Conservation (phyloP, 2,797 vertebrate genomes). For the Gymnocypris eckloni region DNA sequence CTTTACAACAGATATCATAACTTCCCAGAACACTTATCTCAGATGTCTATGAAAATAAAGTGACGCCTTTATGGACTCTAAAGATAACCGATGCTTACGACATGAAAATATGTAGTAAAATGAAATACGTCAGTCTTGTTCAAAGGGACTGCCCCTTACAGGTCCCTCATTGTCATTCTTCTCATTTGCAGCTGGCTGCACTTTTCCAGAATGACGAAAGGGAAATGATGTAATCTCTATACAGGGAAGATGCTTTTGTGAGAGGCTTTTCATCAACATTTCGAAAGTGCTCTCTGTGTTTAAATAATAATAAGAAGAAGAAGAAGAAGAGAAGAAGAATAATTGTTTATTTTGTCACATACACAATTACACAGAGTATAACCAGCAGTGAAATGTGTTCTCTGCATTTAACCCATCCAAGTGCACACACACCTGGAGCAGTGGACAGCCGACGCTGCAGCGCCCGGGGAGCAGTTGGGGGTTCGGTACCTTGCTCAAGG, state of each 20-base stretch:
- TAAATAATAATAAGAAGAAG: not conserved
- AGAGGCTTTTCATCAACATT: not conserved
- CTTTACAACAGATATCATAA: not conserved
- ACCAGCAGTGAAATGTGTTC: no score
- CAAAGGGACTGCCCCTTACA: conserved; percentile 30
- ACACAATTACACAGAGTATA: no score
- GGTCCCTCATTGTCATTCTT: conserved; percentile 17
- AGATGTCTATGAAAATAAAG: conserved; percentile 8
- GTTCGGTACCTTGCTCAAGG: no score
- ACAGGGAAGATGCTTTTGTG: not conserved
- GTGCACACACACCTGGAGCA: no score
- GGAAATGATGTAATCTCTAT: conserved; percentile 35
- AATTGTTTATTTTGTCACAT: no score
- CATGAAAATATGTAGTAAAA: conserved; percentile 13
- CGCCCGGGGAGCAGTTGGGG: no score
- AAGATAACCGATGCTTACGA: not conserved
- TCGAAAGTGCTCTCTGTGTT: not conserved
- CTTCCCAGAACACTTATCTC: conserved; percentile 26
- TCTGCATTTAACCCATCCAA: no score
- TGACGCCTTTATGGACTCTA: not conserved
- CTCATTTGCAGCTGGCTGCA: conserved; percentile 28
- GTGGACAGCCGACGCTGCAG: no score
- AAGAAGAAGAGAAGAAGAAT: no score
- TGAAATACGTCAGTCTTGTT: not conserved
- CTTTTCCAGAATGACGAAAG: conserved; percentile 4